phyloP scores from a whole-genome alignment of 2,797 vertebrate species.

The Danio jaintianensis region DNA sequence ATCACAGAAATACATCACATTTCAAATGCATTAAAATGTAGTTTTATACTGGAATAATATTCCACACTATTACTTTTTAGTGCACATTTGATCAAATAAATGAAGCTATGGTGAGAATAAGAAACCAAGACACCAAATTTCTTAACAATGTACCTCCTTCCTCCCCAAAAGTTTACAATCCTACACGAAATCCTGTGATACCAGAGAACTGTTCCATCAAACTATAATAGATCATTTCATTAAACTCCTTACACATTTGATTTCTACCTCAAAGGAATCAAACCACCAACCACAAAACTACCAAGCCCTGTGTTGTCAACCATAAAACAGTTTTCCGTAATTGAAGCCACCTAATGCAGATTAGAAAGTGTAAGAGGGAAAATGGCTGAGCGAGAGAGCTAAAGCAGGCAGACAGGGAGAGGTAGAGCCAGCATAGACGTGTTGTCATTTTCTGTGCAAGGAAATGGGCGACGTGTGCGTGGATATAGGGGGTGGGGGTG shows the following conservation, averaged over 20 bases:
- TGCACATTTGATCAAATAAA: background rate
- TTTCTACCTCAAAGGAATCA: constrained; percentile 25
- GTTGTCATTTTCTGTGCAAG: constrained; percentile 71
- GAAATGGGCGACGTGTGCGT: constrained; percentile 61
- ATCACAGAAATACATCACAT: background rate
- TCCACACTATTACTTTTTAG: background rate
- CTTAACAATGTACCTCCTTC: background rate
- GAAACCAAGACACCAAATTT: background rate
- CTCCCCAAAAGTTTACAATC: background rate
- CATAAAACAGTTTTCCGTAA: constrained; percentile 77
- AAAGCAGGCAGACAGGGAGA: constrained; percentile 28
- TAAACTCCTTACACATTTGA: constrained; percentile 6
- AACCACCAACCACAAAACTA: constrained; percentile 76
- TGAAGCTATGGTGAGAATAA: background rate
- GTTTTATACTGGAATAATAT: background rate
- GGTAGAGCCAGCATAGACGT: constrained; percentile 60
- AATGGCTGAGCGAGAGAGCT: background rate
- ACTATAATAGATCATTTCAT: constrained; percentile 3
- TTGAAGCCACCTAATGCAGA: constrained; percentile 77
- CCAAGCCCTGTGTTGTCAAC: constrained; percentile 78
- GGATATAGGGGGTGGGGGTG: constrained; percentile 64
- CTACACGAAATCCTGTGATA: background rate
- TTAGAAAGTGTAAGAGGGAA: constrained; percentile 60
- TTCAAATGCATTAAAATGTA: background rate
- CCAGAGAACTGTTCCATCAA: constrained; percentile 3